Percentiles rank a stretch among this genome's conserved stretches.
These are phyloP conservation scores for Rana temporaria DNA, from an alignment of 2,113 vertebrate genomes.

Conservation along the genomic window DNA sequence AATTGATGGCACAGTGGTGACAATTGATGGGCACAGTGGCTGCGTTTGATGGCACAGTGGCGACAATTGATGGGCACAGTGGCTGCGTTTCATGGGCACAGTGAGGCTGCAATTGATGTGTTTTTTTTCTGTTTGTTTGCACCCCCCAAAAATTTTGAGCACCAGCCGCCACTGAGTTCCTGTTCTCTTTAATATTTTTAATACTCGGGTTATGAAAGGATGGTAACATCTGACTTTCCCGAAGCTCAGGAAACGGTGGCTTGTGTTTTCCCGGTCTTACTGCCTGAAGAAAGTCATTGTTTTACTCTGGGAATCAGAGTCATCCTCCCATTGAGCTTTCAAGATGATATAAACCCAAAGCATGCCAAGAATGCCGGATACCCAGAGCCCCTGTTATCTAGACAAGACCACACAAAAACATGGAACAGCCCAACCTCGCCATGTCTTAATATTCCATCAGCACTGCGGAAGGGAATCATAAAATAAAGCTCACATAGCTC, in stretches of 20 bases:
- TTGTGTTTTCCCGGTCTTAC: slow-evolving; percentile 10
- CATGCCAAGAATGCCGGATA: slow-evolving; percentile 31
- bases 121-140: too few species aligned
- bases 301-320: slow-evolving; percentile 30
- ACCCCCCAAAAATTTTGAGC: too few species aligned
- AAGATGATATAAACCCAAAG: slow-evolving; percentile 43
- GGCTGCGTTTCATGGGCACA: too few species aligned
- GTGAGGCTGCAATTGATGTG: too few species aligned
- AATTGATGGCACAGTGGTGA: too few species aligned
- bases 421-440: slow-evolving; percentile 20
- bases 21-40: too few species aligned
- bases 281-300: slow-evolving; percentile 17
- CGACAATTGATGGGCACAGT: too few species aligned
- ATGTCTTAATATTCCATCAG: slow-evolving; percentile 9
- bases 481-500: slow-evolving; percentile 3
- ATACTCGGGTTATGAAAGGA: neutral
- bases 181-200: neutral
- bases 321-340: slow-evolving; percentile 2
- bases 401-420: neutral
- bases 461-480: neutral
- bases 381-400: slow-evolving; percentile 12
- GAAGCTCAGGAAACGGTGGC: slow-evolving; percentile 30
- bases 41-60: too few species aligned
- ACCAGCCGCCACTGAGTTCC: too few species aligned
- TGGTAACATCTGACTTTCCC: slow-evolving; percentile 18